Conservation (phyloP, 1,140 invertebrate genomes). For the Drosophila prosaltans region DNA sequence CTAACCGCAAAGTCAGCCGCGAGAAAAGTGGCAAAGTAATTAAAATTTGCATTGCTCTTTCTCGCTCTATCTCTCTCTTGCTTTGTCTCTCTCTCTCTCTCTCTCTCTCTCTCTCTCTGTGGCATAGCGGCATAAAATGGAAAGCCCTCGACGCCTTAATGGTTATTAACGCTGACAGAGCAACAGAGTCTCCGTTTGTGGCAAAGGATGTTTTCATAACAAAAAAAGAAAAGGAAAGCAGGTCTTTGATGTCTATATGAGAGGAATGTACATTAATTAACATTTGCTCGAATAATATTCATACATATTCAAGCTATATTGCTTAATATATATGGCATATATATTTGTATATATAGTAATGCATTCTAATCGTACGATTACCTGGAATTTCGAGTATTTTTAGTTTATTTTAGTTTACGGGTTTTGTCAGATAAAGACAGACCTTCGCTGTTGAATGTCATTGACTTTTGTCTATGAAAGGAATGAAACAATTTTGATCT, state of each 20-base stretch:
- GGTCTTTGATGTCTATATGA: slow-evolving; percentile 2
- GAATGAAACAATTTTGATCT: too few species aligned
- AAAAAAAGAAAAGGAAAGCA: neutral
- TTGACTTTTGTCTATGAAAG: too few species aligned
- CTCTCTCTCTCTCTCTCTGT: neutral
- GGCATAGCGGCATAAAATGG: neutral
- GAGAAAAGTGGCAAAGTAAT: slow-evolving; percentile 69
- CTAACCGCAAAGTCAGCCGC: slow-evolving; percentile 60
- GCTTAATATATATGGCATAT: neutral
- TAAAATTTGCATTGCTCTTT: slow-evolving; percentile 56
- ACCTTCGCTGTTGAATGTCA: too few species aligned
- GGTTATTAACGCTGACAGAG: slow-evolving; percentile 4
- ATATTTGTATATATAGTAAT: neutral
- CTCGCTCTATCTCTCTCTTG: neutral
- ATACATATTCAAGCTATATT: slow-evolving; percentile 1
- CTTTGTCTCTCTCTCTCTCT: slow-evolving; percentile 5
- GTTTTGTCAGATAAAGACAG: too few species aligned
- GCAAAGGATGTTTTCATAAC: slow-evolving; percentile 11
- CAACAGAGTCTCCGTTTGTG: slow-evolving; percentile 2
- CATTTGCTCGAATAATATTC: neutral
- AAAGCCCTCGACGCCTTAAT: slow-evolving; percentile 10
- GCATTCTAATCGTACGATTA: neutral
- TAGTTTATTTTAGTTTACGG: too few species aligned
- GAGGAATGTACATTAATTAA: neutral
- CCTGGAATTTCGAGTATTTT: too few species aligned